Evolutionary conservation across 2,113 vertebrate species (phyloP), one percentile per base, ranked within the genome.

Genomic region (Eulacestoma nigropectus): DNA sequence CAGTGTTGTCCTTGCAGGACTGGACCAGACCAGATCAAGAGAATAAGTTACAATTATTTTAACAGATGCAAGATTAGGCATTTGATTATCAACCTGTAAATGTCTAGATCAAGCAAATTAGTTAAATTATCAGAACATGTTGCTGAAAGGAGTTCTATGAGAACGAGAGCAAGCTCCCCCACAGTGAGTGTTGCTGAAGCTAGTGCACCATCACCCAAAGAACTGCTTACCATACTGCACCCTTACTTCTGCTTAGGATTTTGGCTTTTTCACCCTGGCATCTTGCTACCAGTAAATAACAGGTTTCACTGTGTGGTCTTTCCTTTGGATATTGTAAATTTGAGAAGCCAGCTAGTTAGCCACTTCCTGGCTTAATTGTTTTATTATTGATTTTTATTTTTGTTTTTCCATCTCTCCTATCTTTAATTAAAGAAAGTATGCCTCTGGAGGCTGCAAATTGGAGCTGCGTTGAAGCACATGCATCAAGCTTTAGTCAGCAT

Each of bases 111-210:
- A 72, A 47, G 26, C 21, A 42, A 46, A 55, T 63, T 37, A 87
- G 39, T 74, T 72, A 20, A 69, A 39, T 42, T 44, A 19, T 80
- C 0, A 0, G 64, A 69, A 39, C 0, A 0, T 19, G 7, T 32
- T 87, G 52, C 26, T 82, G 69, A 42, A 62, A 67, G 32, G 16
- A 7, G 8, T 89, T 49, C 37, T 27, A 17, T 68, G 33, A 37
- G 32, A 77, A 62, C 13, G 15, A 55, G 42, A 79, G 42, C 15
- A 64, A 42, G 21, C 35, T 94, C n/a, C 4, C 16, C 4, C 6
- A 6, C 23, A 25, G 16, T 19, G 10, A 17, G 5, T 22, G 17
- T 50, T 75, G 60, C 49, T 86, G 67, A 86, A 79, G 14, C 4
- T 22, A 42, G 18, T 19, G 20, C 1, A 0, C 41, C 14, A 4